phyloP scores from a whole-genome alignment of 2,113 vertebrate genomes.

The Hydrolagus affinis region DNA sequence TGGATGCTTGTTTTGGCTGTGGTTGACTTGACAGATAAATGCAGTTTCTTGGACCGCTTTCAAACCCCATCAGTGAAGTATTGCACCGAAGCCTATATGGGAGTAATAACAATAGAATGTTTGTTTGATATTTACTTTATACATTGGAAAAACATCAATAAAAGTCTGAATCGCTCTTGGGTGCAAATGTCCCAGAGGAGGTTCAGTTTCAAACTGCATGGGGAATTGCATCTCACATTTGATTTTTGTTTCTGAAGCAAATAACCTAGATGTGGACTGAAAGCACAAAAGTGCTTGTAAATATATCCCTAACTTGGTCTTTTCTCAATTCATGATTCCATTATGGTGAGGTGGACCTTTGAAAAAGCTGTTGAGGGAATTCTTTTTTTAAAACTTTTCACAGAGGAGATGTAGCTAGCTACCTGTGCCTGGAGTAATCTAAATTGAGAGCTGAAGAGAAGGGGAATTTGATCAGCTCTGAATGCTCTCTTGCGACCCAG shows the following conservation, averaged over 20 bases:
- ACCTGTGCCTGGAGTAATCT: too few species aligned
- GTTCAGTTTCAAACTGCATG: background rate
- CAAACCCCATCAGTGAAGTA: conserved; percentile 1
- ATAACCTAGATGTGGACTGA: background rate
- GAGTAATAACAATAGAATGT: background rate
- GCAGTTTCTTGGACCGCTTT: background rate
- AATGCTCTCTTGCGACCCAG: too few species aligned
- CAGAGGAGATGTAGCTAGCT: too few species aligned
- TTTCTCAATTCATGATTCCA: too few species aligned
- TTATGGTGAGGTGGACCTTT: too few species aligned
- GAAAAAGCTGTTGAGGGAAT: too few species aligned
- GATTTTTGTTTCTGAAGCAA: background rate
- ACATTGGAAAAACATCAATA: background rate
- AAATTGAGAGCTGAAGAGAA: too few species aligned
- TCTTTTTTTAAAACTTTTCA: too few species aligned
- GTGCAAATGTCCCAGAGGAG: background rate
- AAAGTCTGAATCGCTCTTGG: background rate
- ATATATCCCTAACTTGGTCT: background rate
- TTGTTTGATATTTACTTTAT: background rate
- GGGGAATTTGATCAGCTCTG: too few species aligned
- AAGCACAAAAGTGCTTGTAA: too few species aligned
- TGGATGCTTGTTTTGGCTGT: background rate
- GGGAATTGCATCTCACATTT: background rate
- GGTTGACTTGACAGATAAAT: background rate
- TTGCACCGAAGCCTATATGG: conserved; percentile 1